Evolutionary conservation across 92 coral and sea anemone genomes (phyloP), one percentile per base, ranked within the genome.

Genomic region (Micromussa lordhowensis): DNA sequence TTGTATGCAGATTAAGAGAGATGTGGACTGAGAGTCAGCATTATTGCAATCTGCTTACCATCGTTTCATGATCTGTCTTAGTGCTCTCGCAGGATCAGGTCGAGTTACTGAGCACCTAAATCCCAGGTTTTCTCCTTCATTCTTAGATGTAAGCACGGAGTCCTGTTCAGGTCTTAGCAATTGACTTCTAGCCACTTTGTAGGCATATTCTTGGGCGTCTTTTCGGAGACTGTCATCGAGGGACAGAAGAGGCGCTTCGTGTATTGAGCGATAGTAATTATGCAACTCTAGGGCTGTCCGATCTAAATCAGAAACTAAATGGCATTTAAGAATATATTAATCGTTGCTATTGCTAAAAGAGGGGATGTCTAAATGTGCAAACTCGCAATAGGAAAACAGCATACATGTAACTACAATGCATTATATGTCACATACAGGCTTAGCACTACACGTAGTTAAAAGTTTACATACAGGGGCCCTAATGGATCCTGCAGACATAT

Each of bases 241-340:
- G 26, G 59, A 68, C 84, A 94, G 80, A 85, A 78, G 63, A 11
- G 91, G 94, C n/a, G 97, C 97, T 29, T 59, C 88, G 91, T 94
- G 97, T 19, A 93, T 90, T 13, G 89, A 88, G 15, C 97, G 95
- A 49, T 78, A 94, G 82, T 92, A 81, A 83, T 94, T 94, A 68
- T 94, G 97, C 49, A 92, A 28, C 32, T 79, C 85, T 5, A 94
- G 81, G 5, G 95, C 97, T 38, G 86, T 90, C 54, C 88, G 61
- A 10, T 69, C 78, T 69, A 83, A 29, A n/a, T 53, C 86, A 70
- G 78, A 53, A 83, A 70, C 86, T 70, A 19, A 53, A 83, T 19
- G 0, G 7, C 29, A n/a, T 18, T 22, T 36, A 8, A 17, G 30
- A 66, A 63, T n/a, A 35, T 1, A 38, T 55, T 9, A 79, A 40